Evolutionary conservation across 1,140 invertebrate genomes (phyloP).

Genomic region (Orchesella cincta): DNA sequence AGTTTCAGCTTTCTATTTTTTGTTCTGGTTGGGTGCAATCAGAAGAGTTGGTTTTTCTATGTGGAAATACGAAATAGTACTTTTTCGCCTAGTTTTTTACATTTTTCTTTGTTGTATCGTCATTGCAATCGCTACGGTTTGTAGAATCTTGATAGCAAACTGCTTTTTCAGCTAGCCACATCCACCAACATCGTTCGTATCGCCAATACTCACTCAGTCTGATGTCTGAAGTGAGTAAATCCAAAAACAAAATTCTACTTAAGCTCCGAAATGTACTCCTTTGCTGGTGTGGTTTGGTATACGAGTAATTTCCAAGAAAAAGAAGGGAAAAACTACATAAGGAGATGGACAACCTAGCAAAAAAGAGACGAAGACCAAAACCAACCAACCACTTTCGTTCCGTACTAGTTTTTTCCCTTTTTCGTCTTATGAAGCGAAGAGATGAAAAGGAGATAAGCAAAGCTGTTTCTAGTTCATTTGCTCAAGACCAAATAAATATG

Average conservation of each 20-base stretch:
- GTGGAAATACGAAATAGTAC: neutral
- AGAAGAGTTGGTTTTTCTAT: neutral
- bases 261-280: no score
- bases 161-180: neutral
- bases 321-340: neutral
- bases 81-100: neutral
- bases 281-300: no score
- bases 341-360: neutral
- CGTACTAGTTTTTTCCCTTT: neutral
- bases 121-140: neutral
- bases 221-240: no score
- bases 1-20: neutral
- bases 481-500: slow-evolving; percentile 23
- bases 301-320: no score
- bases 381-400: neutral
- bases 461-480: slow-evolving; percentile 27
- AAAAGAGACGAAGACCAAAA: neutral
- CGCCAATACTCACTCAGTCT: no score
- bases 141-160: slow-evolving; percentile 2
- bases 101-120: neutral
- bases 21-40: neutral
- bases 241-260: no score
- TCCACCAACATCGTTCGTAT: no score
- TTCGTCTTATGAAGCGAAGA: neutral
- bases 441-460: slow-evolving; percentile 21